A percentile compares a stretch with the other conserved stretches of the same genome.
Conservation (phyloP, 2,888 invertebrate species). For the Lycocerus yunnanus region DNA sequence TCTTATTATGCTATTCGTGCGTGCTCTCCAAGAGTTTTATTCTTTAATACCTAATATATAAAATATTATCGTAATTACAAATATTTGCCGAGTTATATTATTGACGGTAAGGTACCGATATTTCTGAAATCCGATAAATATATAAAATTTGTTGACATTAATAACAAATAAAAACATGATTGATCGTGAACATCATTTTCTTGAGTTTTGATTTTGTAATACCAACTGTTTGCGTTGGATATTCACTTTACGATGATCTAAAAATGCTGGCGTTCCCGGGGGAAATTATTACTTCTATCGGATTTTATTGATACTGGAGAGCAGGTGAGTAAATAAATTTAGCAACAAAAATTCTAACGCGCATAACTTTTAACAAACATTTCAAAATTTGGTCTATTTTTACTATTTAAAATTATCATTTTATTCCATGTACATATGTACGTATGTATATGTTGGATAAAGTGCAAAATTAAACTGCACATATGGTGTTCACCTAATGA, state of each 20-base stretch:
- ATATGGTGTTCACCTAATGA: conserved; percentile 13
- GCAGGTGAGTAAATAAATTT: conserved; percentile 3
- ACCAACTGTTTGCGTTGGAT: conserved; percentile 2
- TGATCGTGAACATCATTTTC: neutral
- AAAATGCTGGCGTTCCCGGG: conserved; percentile 1
- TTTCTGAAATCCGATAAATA: neutral
- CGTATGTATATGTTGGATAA: too few species aligned
- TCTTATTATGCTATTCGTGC: neutral
- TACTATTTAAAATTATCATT: neutral
- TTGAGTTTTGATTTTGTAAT: conserved; percentile 4
- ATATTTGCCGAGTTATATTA: neutral
- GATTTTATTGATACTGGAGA: conserved; percentile 4
- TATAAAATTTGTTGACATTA: neutral
- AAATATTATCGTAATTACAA: neutral
- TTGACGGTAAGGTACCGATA: neutral
- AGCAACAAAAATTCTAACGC: neutral
- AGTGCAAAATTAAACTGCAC: conserved; percentile 13
- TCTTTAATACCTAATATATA: neutral
- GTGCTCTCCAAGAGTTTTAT: neutral
- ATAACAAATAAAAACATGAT: neutral
- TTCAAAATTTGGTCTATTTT: neutral
- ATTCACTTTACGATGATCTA: conserved; percentile 5
- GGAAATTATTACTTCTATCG: conserved; percentile 5
- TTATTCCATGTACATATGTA: too few species aligned
- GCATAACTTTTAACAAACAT: neutral